Evolutionary conservation across 2,888 invertebrate species (phyloP), one percentile per base, ranked within the genome.

Genomic region (Cynaeus angustus): DNA sequence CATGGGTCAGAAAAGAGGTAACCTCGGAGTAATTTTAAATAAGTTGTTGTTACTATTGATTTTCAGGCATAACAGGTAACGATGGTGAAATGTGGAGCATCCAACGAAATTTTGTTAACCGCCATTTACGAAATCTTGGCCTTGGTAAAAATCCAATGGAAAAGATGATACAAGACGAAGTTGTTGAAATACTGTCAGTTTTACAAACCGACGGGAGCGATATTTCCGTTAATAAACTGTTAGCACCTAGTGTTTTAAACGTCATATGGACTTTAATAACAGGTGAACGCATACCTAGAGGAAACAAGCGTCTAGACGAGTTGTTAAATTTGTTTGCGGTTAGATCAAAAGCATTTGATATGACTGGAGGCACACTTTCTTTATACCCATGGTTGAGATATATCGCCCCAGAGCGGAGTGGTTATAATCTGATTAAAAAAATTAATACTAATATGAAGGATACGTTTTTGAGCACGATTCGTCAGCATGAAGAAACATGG

Each of bases 251-350:
- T 33, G 88, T 91, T 0, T 86, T 92, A 46, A 92, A 91, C 79
- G 89, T 91, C 0, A 81, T 92, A 6, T 92, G 92, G 92, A 86
- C 86, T 9, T 81, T 92, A 26, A 86, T 87, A 2, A 88, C 90
- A 8, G 86, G 87, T 0, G 66, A 71, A 1, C 75, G 87, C 33
- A 75, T 83, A n/a, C 82, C 85, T 8, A 26, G 43, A 41, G 81
- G 84, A 3, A 86, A 89, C 71, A 73, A 81, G 3, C 81, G 85
- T 10, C 75, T 90, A 37, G 75, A 82, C 0, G 80, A 80, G 3
- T 79, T 90, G 6, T 77, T 90, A 4, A 79, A 84, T 5, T 79
- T 90, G 6, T 81, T 91, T 76, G 81, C 83, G 30, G 79, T 83
- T 33, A 82, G 91, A 46, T 85, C 88, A 0, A 86, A 86, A 75